Evolutionary conservation across 2,888 invertebrate genomes (phyloP), one percentile per base, ranked within the genome.

Genomic region (Lysandra bellargus): DNA sequence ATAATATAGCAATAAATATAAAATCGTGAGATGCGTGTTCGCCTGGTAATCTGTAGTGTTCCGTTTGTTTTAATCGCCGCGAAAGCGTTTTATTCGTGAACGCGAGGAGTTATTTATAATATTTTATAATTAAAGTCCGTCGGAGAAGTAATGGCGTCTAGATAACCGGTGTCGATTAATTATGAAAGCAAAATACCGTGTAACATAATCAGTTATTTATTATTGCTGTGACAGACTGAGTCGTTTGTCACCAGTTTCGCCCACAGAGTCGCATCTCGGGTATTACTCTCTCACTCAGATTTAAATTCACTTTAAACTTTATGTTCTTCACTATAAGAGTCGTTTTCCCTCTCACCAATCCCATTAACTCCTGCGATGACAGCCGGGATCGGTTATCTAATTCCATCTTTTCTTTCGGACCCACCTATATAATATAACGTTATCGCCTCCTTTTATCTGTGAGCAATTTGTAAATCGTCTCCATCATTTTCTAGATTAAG

Each of bases 181-280:
- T 91, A 92, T 92, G 87, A 91, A 89, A 84, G 90, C 90, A 90
- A 93, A 93, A 92, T 90, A 89, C 88, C 90, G 89, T 90, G 93
- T 92, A 93, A 92, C 90, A 91, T 90, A 92, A 93, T 94, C 93
- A 93, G 94, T 92, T 93, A 94, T 94, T 94, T 93, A 94, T 94
- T 93, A 93, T 89, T 86, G 87, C 87, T 90, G 91, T 89, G 92
- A 92, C 92, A 91, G 89, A 88, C 87, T 87, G 87, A 88, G 90
- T 91, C 93, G 89, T 94, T 94, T 94, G 92, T 93, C 94, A 92
- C 90, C 85, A 86, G 90, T 90, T 90, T 91, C 93, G 91, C 93
- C 94, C 92, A 93, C 93, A 90, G 86, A 84, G 87, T 85, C 86
- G 84, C 88, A 85, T 88, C 91, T 90, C 86, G 87, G 87, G 88